Percentiles rank a stretch among this genome's conserved stretches.
Conservation (phyloP, 2,888 invertebrate genomes). For the Phalera bucephala region DNA sequence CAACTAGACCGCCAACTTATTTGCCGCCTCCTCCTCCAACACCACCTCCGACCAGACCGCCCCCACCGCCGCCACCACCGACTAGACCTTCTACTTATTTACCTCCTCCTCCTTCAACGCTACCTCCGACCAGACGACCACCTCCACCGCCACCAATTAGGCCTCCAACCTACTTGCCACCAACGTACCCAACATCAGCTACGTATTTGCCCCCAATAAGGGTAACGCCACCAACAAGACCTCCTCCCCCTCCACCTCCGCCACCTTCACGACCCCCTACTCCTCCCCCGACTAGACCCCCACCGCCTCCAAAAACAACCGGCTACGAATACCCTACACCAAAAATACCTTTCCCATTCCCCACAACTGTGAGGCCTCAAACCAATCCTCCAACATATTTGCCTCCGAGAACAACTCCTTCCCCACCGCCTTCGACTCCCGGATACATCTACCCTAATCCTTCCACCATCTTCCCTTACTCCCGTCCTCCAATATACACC, state of each 20-base stretch:
- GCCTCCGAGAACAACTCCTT: conserved; percentile 11
- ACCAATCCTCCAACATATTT: conserved; percentile 4
- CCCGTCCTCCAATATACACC: conserved; percentile 19
- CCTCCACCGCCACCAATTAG: conserved; percentile 13
- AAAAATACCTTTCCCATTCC: conserved; percentile 47
- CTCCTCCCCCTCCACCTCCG: conserved; percentile 31
- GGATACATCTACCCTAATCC: no score
- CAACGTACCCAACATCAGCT: conserved; percentile 13
- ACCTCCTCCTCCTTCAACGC: conserved; percentile 22
- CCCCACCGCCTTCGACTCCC: conserved; percentile 1
- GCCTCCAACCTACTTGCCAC: conserved; percentile 10
- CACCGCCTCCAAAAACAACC: conserved; percentile 40
- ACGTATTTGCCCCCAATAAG: conserved; percentile 21
- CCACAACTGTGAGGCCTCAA: conserved; percentile 24
- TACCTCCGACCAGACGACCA: conserved; percentile 20
- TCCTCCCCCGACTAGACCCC: conserved; percentile 36
- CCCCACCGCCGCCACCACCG: conserved; percentile 9
- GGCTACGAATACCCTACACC: conserved; percentile 56
- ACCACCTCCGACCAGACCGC: conserved; percentile 11
- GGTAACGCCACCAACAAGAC: conserved; percentile 15
- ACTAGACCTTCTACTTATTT: conserved; percentile 16
- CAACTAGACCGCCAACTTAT: conserved; percentile 11
- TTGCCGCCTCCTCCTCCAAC: conserved; percentile 13
- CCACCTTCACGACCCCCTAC: conserved; percentile 28
- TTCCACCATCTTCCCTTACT: conserved; percentile 9